phyloP scores from a whole-genome alignment of 2,797 vertebrate genomes.

The Pseudopleuronectes americanus region DNA sequence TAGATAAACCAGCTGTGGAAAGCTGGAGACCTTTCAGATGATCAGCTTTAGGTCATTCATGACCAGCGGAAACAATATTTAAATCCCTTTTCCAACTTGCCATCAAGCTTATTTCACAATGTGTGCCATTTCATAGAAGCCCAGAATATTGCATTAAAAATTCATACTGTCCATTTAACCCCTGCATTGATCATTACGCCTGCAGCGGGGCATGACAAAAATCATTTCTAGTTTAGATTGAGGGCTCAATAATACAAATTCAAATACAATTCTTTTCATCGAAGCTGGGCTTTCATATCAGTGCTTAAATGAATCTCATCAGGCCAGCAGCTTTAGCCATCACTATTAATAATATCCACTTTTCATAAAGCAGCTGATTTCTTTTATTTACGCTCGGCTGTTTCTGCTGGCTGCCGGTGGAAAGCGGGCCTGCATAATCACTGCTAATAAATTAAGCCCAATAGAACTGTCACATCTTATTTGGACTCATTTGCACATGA shows the following conservation, averaged over 20 bases:
- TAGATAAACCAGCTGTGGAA: too few relatives aligned
- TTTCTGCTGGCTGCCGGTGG: slow-evolving; percentile 69
- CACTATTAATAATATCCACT: slow-evolving; percentile 82
- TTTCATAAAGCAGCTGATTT: slow-evolving; percentile 79
- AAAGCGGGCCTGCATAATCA: slow-evolving; percentile 76
- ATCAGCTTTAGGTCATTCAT: slow-evolving; percentile 19
- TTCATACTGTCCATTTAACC: slow-evolving; percentile 57
- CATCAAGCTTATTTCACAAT: slow-evolving; percentile 27
- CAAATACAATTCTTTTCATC: slow-evolving; percentile 56
- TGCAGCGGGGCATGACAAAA: slow-evolving; percentile 35
- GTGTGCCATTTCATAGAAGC: slow-evolving; percentile 28
- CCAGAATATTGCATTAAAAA: slow-evolving; percentile 51
- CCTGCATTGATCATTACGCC: slow-evolving; percentile 41
- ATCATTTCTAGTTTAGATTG: slow-evolving; percentile 53
- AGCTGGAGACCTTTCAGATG: slow-evolving; percentile 12
- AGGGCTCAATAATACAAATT: slow-evolving; percentile 50
- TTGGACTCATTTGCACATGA: slow-evolving; percentile 81
- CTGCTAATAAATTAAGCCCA: slow-evolving; percentile 83
- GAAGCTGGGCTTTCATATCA: slow-evolving; percentile 56
- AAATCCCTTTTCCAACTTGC: slow-evolving; percentile 3
- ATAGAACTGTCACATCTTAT: slow-evolving; percentile 84
- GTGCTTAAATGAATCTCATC: slow-evolving; percentile 73
- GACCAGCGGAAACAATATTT: slow-evolving; percentile 11
- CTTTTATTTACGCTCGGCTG: slow-evolving; percentile 76
- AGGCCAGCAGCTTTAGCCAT: slow-evolving; percentile 71